Conservation (phyloP, 2,888 invertebrate species). For the Cephus runcator region DNA sequence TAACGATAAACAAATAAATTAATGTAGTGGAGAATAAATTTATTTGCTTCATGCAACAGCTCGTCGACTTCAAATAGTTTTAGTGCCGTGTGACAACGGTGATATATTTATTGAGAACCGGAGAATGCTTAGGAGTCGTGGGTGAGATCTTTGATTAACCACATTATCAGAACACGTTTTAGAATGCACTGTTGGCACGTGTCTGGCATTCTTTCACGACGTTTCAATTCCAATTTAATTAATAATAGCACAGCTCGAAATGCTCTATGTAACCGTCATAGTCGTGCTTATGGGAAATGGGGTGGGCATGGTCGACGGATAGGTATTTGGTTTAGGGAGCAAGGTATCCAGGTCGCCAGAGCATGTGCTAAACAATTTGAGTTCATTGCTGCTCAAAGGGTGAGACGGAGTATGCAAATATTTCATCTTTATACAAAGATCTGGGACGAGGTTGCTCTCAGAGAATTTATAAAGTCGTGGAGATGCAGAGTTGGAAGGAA, state of each 20-base stretch:
- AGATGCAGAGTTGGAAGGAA: conserved; percentile 64
- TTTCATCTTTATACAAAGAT: conserved; percentile 72
- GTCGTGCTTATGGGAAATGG: conserved; percentile 37
- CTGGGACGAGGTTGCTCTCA: conserved; percentile 73
- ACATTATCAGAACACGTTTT: background rate
- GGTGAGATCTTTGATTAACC: background rate
- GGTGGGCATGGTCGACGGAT: conserved; percentile 40
- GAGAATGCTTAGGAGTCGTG: background rate
- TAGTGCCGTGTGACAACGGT: background rate
- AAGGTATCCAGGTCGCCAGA: conserved; percentile 44
- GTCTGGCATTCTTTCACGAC: conserved; percentile 9
- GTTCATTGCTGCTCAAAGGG: conserved; percentile 68
- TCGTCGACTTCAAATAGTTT: background rate
- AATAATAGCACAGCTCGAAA: conserved; percentile 10
- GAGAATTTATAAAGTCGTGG: conserved; percentile 67
- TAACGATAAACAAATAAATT: background rate
- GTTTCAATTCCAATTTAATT: conserved; percentile 14
- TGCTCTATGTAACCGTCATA: conserved; percentile 13
- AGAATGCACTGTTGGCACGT: conserved; percentile 17
- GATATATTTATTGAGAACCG: background rate
- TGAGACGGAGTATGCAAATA: conserved; percentile 74
- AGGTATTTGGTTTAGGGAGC: conserved; percentile 49
- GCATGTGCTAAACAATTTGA: conserved; percentile 55
- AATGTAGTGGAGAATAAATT: background rate
- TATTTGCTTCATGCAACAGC: background rate